Percentiles rank a stretch among this genome's conserved stretches.
These are phyloP conservation scores for Yponomeuta malinellus DNA, from an alignment of 2,888 invertebrate genomes.

Conservation along the genomic window DNA sequence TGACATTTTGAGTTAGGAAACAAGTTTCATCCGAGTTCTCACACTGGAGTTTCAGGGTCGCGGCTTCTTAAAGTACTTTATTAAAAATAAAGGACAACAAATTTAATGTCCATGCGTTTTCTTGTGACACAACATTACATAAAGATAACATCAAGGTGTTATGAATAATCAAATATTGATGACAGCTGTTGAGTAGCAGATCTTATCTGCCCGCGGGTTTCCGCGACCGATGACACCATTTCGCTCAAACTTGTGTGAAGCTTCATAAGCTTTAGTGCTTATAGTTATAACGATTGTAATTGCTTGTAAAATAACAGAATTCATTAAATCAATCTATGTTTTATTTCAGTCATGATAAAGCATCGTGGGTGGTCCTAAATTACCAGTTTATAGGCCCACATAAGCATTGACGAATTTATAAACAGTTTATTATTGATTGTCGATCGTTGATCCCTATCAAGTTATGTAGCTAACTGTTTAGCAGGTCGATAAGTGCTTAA, in stretches of 20 bases:
- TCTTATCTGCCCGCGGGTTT: constrained; percentile 22
- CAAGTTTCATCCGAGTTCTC: background rate
- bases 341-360: background rate
- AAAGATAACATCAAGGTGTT: constrained; percentile 37
- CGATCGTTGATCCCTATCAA: constrained; percentile 37
- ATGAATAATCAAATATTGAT: constrained; percentile 28
- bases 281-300: background rate
- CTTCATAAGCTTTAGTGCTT: background rate
- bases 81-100: too few species aligned
- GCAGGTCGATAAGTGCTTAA: background rate
- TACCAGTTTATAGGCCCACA: constrained; percentile 40
- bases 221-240: constrained; percentile 3
- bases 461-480: constrained; percentile 5
- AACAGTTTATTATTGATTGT: constrained; percentile 24
- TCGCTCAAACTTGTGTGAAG: background rate
- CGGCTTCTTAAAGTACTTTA: too few species aligned
- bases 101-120: background rate
- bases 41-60: background rate
- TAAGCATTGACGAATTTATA: constrained; percentile 35
- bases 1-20: background rate
- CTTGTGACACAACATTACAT: constrained; percentile 31
- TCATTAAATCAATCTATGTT: background rate
- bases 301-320: background rate
- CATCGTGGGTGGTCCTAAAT: constrained; percentile 45
- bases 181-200: constrained; percentile 17